Percentiles rank a stretch among this genome's conserved stretches.
Evolutionary conservation across 2,113 vertebrate genomes (phyloP).

Genomic region (Eretmochelys imbricata): DNA sequence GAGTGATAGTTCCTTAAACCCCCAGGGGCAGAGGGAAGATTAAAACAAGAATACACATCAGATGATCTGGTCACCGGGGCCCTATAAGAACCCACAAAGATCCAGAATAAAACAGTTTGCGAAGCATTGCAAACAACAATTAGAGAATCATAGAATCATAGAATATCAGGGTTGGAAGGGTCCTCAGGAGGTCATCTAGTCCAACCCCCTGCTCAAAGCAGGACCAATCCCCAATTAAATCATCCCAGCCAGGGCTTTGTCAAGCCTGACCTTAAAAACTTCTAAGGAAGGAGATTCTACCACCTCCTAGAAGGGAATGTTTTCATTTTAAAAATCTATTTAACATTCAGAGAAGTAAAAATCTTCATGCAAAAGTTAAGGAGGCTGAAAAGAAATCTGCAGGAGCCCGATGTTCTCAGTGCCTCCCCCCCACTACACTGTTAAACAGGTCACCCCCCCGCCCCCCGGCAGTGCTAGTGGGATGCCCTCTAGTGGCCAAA

Average conservation of each 20-base stretch:
- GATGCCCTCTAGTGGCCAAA: neutral
- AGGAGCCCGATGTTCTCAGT: too few relatives aligned
- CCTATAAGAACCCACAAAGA: accelerated
- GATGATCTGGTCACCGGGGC: neutral
- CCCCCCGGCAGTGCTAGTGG: neutral
- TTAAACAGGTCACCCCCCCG: neutral
- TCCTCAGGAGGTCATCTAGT: too few relatives aligned
- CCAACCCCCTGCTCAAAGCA: too few relatives aligned
- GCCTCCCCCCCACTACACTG: neutral
- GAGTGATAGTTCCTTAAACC: accelerated
- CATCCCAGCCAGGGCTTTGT: too few relatives aligned
- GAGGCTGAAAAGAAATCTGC: too few relatives aligned
- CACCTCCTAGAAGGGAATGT: neutral
- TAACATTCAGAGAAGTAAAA: neutral
- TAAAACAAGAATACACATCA: accelerated
- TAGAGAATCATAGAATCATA: neutral
- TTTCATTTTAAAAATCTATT: neutral
- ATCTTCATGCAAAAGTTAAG: too few relatives aligned
- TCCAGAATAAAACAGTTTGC: neutral
- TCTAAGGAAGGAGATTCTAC: too few relatives aligned
- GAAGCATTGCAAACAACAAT: neutral
- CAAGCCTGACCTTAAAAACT: too few relatives aligned
- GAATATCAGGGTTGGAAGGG: too few relatives aligned
- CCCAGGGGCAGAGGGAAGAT: neutral
- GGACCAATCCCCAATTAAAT: too few relatives aligned